Conservation (phyloP, 2,113 vertebrate species). For the Climacteris rufus region DNA sequence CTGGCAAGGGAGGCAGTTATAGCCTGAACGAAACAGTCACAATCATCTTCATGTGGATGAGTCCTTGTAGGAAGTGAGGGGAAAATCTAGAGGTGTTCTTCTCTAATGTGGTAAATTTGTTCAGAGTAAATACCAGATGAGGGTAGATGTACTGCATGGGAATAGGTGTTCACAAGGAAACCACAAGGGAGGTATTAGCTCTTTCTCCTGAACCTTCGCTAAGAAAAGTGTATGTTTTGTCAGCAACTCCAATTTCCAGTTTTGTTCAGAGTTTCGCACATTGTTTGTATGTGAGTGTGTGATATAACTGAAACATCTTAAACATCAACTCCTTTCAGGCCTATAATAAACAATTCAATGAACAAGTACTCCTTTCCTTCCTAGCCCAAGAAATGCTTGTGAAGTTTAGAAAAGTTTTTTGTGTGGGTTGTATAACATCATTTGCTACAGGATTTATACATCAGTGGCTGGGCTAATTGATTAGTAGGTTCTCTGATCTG, state of each 20-base stretch:
- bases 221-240: not conserved
- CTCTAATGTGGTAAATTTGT: not conserved
- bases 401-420: not conserved
- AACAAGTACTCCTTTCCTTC: not conserved
- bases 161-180: not conserved
- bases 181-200: not conserved
- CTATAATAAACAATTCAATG: not conserved
- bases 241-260: not conserved
- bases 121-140: not conserved
- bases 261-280: not conserved
- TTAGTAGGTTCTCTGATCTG: not conserved
- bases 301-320: not conserved
- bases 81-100: not conserved
- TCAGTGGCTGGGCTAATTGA: not conserved
- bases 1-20: not conserved
- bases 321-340: not conserved
- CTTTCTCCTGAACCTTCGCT: not conserved
- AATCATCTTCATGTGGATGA: not conserved
- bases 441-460: not conserved
- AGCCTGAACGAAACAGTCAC: fast-evolving
- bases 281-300: not conserved
- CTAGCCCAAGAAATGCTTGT: not conserved
- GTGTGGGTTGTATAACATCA: not conserved
- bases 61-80: not conserved
- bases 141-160: not conserved